Conservation (phyloP, 1,140 invertebrate species). For the Doryteuthis pealeii region DNA sequence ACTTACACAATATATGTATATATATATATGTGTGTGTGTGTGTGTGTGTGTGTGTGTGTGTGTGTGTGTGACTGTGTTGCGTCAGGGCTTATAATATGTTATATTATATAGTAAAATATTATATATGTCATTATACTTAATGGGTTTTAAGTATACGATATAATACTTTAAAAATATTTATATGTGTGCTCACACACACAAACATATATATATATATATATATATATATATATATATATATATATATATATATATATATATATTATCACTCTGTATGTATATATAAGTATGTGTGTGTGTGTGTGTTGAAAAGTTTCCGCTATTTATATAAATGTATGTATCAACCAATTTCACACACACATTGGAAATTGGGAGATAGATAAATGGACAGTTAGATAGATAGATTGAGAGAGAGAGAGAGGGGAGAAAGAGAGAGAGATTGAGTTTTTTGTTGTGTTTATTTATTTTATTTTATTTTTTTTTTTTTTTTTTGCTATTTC, state of each 20-base stretch:
- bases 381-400: too few relatives aligned
- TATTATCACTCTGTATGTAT: neutral
- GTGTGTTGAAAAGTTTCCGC: neutral
- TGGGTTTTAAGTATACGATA: too few relatives aligned
- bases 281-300: neutral
- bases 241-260: neutral
- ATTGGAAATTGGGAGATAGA: too few relatives aligned
- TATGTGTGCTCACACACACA: neutral
- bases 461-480: too few relatives aligned
- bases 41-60: neutral
- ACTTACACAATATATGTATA: too few relatives aligned
- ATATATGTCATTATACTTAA: too few relatives aligned
- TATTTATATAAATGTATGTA: neutral
- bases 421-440: too few relatives aligned
- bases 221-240: neutral
- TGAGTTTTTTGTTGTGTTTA: too few relatives aligned
- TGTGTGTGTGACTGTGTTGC: neutral
- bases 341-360: neutral
- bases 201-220: neutral
- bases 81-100: too few relatives aligned
- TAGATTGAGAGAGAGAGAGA: too few relatives aligned
- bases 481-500: too few relatives aligned
- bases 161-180: neutral
- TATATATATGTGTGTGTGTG: neutral
- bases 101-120: too few relatives aligned